phyloP scores from a whole-genome alignment of 2,113 vertebrate genomes.

The Chascanopsetta lugubris region DNA sequence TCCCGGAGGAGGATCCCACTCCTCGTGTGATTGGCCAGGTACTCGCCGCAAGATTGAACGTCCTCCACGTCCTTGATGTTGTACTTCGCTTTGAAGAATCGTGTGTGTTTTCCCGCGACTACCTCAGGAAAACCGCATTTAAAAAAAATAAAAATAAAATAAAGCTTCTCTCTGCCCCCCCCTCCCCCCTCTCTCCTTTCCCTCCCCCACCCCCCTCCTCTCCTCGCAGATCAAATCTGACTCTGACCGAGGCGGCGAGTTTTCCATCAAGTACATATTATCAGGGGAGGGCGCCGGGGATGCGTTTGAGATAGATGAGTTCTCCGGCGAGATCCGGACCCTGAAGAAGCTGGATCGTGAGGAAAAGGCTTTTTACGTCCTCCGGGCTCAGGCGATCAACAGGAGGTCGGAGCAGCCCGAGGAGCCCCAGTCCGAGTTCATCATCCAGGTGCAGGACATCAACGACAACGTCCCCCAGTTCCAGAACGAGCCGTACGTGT shows the following conservation, averaged over 20 bases:
- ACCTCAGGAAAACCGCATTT: background rate
- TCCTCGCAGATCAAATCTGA: constrained; percentile 86
- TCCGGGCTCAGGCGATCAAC: constrained; percentile 87
- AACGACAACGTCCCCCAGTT: constrained; percentile 92
- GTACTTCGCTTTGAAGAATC: constrained; percentile 41
- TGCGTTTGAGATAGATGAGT: constrained; percentile 84
- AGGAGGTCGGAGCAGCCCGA: constrained; percentile 79
- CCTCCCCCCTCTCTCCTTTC: constrained; percentile 29
- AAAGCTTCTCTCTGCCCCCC: background rate
- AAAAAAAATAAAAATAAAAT: too few species aligned
- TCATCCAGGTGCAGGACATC: constrained; percentile 91
- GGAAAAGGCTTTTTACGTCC: constrained; percentile 85
- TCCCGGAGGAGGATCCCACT: constrained; percentile 82
- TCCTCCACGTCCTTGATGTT: constrained; percentile 62
- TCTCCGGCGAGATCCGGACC: constrained; percentile 82
- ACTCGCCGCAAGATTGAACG: constrained; percentile 60
- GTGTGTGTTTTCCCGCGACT: constrained; percentile 24
- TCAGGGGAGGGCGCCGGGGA: constrained; percentile 86
- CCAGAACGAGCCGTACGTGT: constrained; percentile 89
- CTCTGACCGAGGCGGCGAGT: constrained; percentile 83
- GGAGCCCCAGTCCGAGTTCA: constrained; percentile 91
- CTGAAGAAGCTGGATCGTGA: constrained; percentile 88
- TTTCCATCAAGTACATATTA: constrained; percentile 83
- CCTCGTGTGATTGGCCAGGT: constrained; percentile 87
- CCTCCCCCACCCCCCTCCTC: too few species aligned